phyloP scores from a whole-genome alignment of 2,888 invertebrate genomes.

The Busseola fusca region DNA sequence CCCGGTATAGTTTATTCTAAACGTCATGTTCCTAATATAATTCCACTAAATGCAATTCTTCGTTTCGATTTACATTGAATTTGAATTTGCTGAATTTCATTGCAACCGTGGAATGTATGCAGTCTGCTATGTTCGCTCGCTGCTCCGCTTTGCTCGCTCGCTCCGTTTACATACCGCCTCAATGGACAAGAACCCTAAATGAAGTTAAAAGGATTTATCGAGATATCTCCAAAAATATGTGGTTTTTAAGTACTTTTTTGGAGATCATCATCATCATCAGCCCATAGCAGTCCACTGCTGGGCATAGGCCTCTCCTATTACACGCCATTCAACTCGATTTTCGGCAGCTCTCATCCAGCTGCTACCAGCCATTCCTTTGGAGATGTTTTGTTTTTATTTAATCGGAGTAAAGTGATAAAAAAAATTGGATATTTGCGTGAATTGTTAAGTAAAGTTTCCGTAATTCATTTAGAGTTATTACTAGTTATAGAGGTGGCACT shows the following conservation, averaged over 20 bases:
- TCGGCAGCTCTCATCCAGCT: too few species aligned
- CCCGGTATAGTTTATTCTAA: too few species aligned
- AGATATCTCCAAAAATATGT: slow-evolving; percentile 17
- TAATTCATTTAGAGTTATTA: neutral
- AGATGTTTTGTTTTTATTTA: slow-evolving; percentile 20
- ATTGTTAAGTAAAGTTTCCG: neutral
- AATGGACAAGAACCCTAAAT: neutral
- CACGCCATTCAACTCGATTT: too few species aligned
- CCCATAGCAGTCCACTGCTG: too few species aligned
- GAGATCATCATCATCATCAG: too few species aligned
- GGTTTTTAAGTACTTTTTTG: slow-evolving; percentile 8
- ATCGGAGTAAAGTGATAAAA: slow-evolving; percentile 13
- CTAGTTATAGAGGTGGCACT: neutral
- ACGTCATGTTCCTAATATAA: too few species aligned
- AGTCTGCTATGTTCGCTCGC: neutral
- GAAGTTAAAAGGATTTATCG: slow-evolving; percentile 27
- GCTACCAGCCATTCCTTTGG: too few species aligned
- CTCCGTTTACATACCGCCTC: neutral
- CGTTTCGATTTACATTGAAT: too few species aligned
- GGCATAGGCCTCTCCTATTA: too few species aligned
- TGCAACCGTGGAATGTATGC: too few species aligned
- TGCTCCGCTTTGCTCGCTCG: neutral
- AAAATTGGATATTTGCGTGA: neutral
- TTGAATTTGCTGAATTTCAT: too few species aligned
- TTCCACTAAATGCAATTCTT: too few species aligned